These are phyloP conservation scores for Tetramorium bicarinatum DNA, from an alignment of 2,888 invertebrate species.

Conservation along the genomic window DNA sequence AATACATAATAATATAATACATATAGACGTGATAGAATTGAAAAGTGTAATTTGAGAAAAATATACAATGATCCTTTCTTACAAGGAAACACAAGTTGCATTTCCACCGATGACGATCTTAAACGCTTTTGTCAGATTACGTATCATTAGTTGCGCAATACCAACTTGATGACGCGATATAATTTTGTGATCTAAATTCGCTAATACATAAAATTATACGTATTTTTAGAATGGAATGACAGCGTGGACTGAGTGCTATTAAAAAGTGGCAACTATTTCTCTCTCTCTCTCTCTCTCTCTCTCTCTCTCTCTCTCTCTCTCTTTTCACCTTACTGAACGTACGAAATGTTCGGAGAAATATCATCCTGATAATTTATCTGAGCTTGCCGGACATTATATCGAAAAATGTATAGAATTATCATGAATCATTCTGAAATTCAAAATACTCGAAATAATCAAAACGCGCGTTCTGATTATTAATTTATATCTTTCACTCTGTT, in stretches of 20 bases:
- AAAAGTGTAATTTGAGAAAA: slow-evolving; percentile 27
- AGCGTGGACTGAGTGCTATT: neutral
- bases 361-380: slow-evolving; percentile 13
- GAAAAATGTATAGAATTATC: neutral
- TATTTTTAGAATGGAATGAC: neutral
- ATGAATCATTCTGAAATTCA: neutral
- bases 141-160: slow-evolving; percentile 65
- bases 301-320: neutral
- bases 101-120: slow-evolving; percentile 60
- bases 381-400: neutral
- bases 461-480: neutral
- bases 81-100: slow-evolving; percentile 53
- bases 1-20: neutral
- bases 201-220: slow-evolving; percentile 57
- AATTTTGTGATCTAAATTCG: slow-evolving; percentile 62
- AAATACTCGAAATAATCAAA: slow-evolving; percentile 17
- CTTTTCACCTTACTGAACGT: neutral
- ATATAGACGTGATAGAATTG: neutral
- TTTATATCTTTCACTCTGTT: neutral
- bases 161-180: slow-evolving; percentile 60
- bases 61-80: slow-evolving; percentile 25
- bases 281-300: neutral
- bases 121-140: slow-evolving; percentile 61
- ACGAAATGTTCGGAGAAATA: neutral
- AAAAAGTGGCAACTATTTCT: neutral